Conservation (phyloP, 2,113 vertebrate species). For the Dromiciops gliroides region DNA sequence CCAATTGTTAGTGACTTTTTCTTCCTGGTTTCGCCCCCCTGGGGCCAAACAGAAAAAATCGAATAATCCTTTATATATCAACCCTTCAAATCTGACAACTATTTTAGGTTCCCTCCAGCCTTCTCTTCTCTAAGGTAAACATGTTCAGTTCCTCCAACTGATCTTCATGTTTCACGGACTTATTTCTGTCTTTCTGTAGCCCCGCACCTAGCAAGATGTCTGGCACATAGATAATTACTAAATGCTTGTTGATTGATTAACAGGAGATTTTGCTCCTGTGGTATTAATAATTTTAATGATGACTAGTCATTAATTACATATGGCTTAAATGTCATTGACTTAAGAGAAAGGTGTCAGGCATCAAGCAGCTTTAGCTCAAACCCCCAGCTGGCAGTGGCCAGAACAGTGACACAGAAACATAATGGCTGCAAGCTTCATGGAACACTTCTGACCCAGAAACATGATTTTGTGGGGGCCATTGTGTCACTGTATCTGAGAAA, state of each 20-base stretch:
- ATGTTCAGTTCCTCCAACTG: not conserved
- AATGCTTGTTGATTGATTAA: not conserved
- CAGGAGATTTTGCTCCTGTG: not conserved
- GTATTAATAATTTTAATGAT: not conserved
- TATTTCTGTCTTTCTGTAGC: not conserved
- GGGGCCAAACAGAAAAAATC: not conserved
- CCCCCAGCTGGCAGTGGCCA: not conserved
- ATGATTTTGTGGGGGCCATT: not conserved
- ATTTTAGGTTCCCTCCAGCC: not conserved
- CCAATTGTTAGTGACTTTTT: not conserved
- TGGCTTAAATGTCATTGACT: not conserved
- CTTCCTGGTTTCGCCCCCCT: not conserved
- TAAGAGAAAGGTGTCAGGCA: no score
- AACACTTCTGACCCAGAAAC: not conserved
- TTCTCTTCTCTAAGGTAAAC: not conserved
- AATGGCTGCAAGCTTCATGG: not conserved
- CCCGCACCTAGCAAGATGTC: not conserved
- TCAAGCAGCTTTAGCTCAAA: not conserved
- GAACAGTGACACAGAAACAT: not conserved
- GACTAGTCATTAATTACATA: not conserved
- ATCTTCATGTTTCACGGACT: not conserved
- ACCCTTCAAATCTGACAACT: not conserved
- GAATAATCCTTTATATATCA: not conserved
- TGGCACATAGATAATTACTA: not conserved
- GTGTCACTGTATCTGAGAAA: not conserved